phyloP scores from a whole-genome alignment of 2,797 vertebrate species.

The Cossypha polioptera region DNA sequence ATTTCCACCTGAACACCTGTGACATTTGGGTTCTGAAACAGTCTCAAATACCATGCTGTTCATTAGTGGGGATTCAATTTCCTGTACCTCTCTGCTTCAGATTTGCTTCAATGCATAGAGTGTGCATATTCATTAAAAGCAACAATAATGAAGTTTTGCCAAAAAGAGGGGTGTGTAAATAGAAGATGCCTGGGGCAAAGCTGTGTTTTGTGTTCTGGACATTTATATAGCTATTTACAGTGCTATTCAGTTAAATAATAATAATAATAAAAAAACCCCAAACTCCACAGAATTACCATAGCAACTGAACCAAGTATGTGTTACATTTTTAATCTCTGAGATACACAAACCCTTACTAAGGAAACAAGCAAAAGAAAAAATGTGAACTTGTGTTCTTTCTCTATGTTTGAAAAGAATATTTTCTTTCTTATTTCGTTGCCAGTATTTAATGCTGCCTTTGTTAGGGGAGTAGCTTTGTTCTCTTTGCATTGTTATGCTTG shows the following conservation, averaged over 20 bases:
- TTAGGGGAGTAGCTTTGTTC: constrained; percentile 17
- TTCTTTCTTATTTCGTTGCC: background rate
- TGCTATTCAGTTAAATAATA: constrained; percentile 41
- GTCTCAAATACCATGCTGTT: constrained; percentile 45
- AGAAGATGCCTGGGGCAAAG: constrained; percentile 46
- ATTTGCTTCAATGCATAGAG: constrained; percentile 48
- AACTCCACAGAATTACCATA: constrained; percentile 38
- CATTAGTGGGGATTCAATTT: constrained; percentile 58
- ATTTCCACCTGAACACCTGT: constrained; percentile 54
- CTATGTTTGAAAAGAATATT: constrained; percentile 5
- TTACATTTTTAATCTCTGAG: constrained; percentile 47
- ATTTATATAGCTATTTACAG: constrained; percentile 58
- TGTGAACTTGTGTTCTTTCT: background rate
- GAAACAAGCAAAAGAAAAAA: background rate
- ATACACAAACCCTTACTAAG: background rate
- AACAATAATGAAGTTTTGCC: constrained; percentile 55
- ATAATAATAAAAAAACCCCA: background rate
- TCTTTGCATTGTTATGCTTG: background rate
- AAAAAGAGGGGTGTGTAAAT: constrained; percentile 54
- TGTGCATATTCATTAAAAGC: constrained; percentile 51
- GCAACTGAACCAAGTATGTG: constrained; percentile 32
- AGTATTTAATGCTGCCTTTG: constrained; percentile 15
- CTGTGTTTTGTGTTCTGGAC: constrained; percentile 47
- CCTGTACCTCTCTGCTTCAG: constrained; percentile 29
- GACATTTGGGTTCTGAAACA: constrained; percentile 42